Conservation (phyloP, 2,797 vertebrate species). For the Pempheris klunzingeri region DNA sequence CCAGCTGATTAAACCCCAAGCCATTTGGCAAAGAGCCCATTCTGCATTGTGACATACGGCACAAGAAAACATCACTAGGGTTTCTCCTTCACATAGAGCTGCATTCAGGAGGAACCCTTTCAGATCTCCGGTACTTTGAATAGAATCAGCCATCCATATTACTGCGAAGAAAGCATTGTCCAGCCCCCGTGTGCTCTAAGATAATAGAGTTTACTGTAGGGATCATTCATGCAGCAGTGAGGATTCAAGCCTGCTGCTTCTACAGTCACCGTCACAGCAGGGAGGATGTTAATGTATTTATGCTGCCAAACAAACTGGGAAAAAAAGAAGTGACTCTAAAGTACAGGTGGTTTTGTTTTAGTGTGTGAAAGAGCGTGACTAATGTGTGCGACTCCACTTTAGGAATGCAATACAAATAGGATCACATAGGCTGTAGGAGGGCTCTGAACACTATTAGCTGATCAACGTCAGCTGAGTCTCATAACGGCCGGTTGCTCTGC, state of each 20-base stretch:
- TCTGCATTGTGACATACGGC: not conserved
- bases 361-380: constrained; percentile 44
- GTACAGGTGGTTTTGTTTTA: constrained; percentile 55
- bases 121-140: constrained; percentile 43
- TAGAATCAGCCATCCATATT: constrained; percentile 59
- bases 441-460: constrained; percentile 15
- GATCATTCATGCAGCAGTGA: constrained; percentile 55
- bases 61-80: not conserved
- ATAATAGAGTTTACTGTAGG: constrained; percentile 64
- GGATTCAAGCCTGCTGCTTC: constrained; percentile 30
- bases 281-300: constrained; percentile 5
- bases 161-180: constrained; percentile 63
- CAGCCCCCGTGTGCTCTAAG: constrained; percentile 47
- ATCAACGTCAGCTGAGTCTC: constrained; percentile 52
- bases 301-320: constrained; percentile 42
- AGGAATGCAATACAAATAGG: constrained; percentile 32
- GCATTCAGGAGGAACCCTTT: constrained; percentile 37
- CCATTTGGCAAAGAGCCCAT: constrained; percentile 5
- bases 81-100: constrained; percentile 28
- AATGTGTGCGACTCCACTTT: constrained; percentile 33
- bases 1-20: not conserved
- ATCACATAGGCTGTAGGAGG: not conserved
- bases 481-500: constrained; percentile 9
- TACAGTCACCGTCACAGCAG: constrained; percentile 16
- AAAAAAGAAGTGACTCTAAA: constrained; percentile 22